Base-by-base conservation (phyloP, 2,888 invertebrate genomes). In the Orgyia antiqua region DNA sequence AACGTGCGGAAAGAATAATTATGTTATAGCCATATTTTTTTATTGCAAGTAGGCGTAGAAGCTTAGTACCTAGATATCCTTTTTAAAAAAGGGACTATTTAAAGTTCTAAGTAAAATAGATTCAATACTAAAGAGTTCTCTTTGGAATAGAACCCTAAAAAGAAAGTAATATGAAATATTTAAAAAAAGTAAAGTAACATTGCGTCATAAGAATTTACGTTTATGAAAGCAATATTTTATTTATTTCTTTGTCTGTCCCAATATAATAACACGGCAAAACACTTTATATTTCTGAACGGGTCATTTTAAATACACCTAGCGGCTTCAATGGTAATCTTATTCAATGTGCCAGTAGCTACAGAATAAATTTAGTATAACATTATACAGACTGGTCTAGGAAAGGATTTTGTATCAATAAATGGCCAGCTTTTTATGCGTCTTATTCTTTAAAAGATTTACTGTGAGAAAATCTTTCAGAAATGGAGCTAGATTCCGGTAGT, bases 291-390 rank as follows among this genome's bases (percentile, higher is more conserved):
- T 36, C 29, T 28, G 29, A 39, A 45, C 45, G 41, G 55, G 63
- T 62, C 58, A 59, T 42, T 59, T 55, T 50, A 52, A 51, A 52
- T 45, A 51, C 56, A 45, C 47, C 57, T 54, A 31, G 37, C 29
- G 35, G 38, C 49, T 57, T 48, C 44, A 59, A 72, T 70, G 68
- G 52, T 67, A 66, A 73, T 70, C 49, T 48, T 60, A 73, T 75
- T 73, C 71, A 66, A 66, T 58, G 45, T 33, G 59, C 53, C 56
- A 56, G 46, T 50, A 44, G 50, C 47, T 58, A 57, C 60, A 44
- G 73, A 72, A 75, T 73, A 73, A 61, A 68, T 67, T 65, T 59
- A 41, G 65, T 67, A 71, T 70, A 67, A 61, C 64, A 70, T 75
- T 72, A 73, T 64, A 51, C 65, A 36, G 50, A 69, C 65, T 61